Evolutionary conservation across 2,113 vertebrate genomes (phyloP).

Genomic region (Pycnonotus jocosus): DNA sequence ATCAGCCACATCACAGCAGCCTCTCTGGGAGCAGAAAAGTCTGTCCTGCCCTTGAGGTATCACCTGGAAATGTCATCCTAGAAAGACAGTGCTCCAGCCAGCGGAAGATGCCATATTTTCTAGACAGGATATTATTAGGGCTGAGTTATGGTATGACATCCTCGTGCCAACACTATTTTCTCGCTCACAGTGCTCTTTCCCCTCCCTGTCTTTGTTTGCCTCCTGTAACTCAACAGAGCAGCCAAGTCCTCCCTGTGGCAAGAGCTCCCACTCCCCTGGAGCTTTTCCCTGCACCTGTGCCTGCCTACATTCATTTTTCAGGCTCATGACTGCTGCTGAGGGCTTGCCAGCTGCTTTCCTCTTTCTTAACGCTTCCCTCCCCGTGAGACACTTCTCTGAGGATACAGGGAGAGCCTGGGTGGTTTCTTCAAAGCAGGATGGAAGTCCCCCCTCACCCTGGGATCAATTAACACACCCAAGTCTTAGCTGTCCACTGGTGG

Average conservation of each 20-base stretch:
- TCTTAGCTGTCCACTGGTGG: not conserved
- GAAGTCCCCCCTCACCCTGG: not conserved
- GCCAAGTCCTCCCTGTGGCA: not conserved
- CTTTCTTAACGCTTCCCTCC: not conserved
- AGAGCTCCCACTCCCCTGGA: not conserved
- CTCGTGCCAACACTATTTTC: not conserved
- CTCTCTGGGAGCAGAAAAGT: not conserved
- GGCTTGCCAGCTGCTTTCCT: not conserved
- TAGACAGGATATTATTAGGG: not conserved
- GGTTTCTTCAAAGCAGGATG: not conserved
- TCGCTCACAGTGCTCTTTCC: not conserved
- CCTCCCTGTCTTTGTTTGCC: not conserved
- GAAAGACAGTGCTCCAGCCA: not conserved
- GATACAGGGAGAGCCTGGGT: not conserved
- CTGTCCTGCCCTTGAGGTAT: not conserved
- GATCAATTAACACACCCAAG: not conserved
- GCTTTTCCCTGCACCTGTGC: slow-evolving; percentile 18
- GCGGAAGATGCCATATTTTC: not conserved
- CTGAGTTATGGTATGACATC: not conserved
- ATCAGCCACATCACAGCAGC: not conserved
- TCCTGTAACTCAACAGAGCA: not conserved
- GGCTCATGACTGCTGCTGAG: not conserved
- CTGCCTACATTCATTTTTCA: not conserved
- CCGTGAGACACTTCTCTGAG: not conserved
- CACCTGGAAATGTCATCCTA: not conserved